phyloP scores from a whole-genome alignment of 2,797 vertebrate species.

The Trachops cirrhosus region DNA sequence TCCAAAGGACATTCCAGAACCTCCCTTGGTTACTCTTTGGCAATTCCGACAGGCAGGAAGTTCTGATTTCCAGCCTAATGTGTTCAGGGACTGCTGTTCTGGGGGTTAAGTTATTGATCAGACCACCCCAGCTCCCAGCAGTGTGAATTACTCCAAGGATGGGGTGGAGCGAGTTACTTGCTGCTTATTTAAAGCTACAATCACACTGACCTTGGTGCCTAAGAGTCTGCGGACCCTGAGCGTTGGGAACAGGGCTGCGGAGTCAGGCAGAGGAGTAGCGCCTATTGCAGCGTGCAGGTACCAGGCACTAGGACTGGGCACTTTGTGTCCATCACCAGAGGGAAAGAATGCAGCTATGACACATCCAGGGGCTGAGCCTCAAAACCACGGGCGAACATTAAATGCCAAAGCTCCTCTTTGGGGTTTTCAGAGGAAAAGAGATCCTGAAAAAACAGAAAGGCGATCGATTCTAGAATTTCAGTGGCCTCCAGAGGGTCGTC shows the following conservation, averaged over 20 bases:
- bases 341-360: neutral
- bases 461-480: neutral
- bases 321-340: neutral
- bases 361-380: neutral
- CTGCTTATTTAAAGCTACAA: neutral
- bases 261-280: no score
- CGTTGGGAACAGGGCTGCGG: neutral
- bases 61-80: neutral
- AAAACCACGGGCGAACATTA: neutral
- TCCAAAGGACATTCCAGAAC: conserved; percentile 21
- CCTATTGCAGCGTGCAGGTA: neutral
- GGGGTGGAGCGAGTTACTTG: neutral
- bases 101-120: neutral
- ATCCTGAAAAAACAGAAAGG: neutral
- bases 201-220: neutral
- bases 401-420: neutral
- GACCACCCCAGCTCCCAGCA: neutral
- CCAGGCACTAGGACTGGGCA: neutral
- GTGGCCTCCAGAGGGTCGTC: neutral
- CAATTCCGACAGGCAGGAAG: conserved; percentile 33
- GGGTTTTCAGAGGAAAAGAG: neutral
- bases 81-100: neutral
- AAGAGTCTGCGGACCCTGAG: neutral
- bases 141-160: neutral
- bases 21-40: conserved; percentile 14